Conservation (phyloP, 2,113 vertebrate species). For the Numida meleagris region DNA sequence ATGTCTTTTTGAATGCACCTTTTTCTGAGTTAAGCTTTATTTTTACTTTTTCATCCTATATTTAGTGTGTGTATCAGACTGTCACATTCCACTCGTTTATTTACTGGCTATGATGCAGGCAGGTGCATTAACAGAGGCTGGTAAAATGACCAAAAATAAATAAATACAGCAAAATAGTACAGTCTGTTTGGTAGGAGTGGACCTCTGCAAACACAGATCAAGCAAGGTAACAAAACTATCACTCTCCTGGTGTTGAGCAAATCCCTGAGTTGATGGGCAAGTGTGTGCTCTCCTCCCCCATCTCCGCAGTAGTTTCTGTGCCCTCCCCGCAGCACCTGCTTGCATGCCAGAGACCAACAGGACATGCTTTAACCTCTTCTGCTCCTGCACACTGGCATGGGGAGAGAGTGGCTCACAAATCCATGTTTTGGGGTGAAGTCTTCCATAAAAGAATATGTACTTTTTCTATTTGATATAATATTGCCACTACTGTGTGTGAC, state of each 20-base stretch:
- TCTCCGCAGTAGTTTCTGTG: background rate
- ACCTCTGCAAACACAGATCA: background rate
- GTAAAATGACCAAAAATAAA: background rate
- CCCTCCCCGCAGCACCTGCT: background rate
- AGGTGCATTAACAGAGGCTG: background rate
- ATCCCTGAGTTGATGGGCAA: rapidly evolving
- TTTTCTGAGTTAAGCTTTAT: background rate
- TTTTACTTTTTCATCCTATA: background rate
- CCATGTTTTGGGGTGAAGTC: background rate
- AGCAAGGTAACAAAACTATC: background rate
- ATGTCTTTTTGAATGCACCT: background rate
- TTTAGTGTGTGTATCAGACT: background rate
- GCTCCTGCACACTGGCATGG: background rate
- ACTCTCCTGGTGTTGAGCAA: background rate
- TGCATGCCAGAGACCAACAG: rapidly evolving
- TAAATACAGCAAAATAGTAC: background rate
- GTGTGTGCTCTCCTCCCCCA: background rate
- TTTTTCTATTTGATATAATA: background rate
- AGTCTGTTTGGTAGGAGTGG: background rate
- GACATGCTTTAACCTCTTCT: background rate
- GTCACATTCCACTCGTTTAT: background rate
- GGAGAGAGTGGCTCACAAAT: rapidly evolving
- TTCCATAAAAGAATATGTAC: background rate
- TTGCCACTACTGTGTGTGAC: background rate
- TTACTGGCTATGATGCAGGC: background rate